phyloP scores from a whole-genome alignment of 2,113 vertebrate species.

The Tragelaphus scriptus region DNA sequence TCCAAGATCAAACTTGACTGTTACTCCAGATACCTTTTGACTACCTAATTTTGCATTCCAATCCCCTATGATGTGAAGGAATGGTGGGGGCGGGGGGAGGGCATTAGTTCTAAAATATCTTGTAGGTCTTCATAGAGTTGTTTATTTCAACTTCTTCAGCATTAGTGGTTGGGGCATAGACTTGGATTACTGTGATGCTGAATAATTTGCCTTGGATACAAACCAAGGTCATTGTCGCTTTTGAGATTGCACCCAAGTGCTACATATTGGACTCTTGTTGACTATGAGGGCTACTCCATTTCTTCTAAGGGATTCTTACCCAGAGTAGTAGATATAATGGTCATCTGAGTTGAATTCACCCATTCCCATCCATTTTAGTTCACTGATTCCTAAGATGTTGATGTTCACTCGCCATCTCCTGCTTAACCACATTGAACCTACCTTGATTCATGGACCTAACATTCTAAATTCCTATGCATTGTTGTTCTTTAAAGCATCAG shows the following conservation, averaged over 20 bases:
- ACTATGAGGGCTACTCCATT: not conserved
- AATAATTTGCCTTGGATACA: not conserved
- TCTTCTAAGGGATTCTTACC: not conserved
- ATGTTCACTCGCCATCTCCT: not conserved
- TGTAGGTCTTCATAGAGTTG: not conserved
- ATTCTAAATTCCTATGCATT: not conserved
- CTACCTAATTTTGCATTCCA: not conserved
- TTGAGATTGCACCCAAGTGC: not conserved
- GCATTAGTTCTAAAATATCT: not conserved
- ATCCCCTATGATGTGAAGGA: not conserved
- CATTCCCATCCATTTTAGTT: not conserved
- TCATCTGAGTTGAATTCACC: not conserved
- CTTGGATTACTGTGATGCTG: not conserved
- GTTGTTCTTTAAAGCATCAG: not conserved
- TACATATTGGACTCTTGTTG: not conserved
- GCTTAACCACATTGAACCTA: accelerated
- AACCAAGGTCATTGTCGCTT: not conserved
- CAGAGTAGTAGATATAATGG: not conserved
- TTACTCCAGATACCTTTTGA: not conserved
- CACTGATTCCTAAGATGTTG: not conserved
- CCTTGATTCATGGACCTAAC: not conserved
- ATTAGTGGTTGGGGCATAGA: not conserved
- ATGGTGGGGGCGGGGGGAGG: accelerated
- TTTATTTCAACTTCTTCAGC: not conserved
- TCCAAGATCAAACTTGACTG: not conserved